These are phyloP conservation scores for Machaerirhynchus nigripectus DNA, from an alignment of 2,113 vertebrate species.

Conservation along the genomic window DNA sequence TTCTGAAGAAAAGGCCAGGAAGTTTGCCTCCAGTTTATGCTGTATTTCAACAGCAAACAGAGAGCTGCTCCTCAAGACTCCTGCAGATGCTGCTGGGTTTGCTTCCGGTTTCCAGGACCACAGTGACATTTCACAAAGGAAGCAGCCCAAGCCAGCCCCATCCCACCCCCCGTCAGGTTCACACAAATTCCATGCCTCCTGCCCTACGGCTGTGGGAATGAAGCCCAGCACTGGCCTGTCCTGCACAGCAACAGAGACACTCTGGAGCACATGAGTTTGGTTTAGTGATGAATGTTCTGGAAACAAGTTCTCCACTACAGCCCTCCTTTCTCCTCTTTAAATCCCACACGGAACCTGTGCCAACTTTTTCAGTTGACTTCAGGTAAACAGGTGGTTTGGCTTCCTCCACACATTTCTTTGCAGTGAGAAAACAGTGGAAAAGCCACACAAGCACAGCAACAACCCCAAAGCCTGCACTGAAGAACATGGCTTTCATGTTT, in stretches of 20 bases:
- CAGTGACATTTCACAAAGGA: neutral
- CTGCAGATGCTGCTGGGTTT: neutral
- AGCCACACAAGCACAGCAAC: neutral
- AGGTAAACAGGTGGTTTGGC: neutral
- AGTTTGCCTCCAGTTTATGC: neutral
- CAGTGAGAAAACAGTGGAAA: neutral
- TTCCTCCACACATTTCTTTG: neutral
- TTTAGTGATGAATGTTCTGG: neutral
- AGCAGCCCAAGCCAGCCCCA: neutral
- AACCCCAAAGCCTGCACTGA: neutral
- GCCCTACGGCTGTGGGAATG: neutral
- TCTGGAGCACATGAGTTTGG: rapidly evolving
- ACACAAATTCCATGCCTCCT: neutral
- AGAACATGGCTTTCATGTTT: neutral
- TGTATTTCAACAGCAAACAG: neutral
- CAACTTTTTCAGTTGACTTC: neutral
- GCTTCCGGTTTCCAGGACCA: rapidly evolving
- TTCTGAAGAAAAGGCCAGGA: neutral
- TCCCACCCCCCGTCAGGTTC: neutral
- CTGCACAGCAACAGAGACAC: neutral
- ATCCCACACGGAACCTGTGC: neutral
- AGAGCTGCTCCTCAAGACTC: neutral
- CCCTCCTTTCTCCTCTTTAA: neutral
- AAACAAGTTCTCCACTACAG: neutral
- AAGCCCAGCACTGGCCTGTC: neutral